Evolutionary conservation across 2,113 vertebrate genomes (phyloP), one percentile per base, ranked within the genome.

Genomic region (Erythrolamprus reginae): DNA sequence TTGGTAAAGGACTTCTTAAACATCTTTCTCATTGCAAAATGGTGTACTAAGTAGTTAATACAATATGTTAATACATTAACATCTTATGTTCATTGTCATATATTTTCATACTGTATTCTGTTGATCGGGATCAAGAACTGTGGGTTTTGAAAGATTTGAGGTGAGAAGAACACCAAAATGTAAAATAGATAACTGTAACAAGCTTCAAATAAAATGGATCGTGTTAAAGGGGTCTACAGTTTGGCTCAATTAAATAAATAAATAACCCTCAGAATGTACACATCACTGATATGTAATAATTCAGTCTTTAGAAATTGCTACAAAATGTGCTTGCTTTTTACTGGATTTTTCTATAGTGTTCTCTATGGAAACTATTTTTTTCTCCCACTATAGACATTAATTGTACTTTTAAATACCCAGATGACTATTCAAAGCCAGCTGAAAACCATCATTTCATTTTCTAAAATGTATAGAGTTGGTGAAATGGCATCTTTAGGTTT

Each of bases 1-100:
- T 88, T 91, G 93, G 90, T 95, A 90, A 84, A 93, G 89, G 83
- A 87, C 89, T 94, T 82, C 97, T 97, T 97, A 97, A 97, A 97
- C 90, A 61, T 51, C 92, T 95, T 92, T 95, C 89, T 93, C 88
- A 94, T 90, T 10, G 3, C 89, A 89, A 93, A 1, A 0, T 0
- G 51, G 93, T 92, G 93, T 94, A 94, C 95, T 96, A 95, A 97
- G 92, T 91, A 28, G 91, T 94, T 92, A 23, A 92, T 93, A 85
- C 88, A 84, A 92, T 94, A 92, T 65, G 13, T 65, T 33, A 65
- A 51, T 45, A 88, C 88, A 86, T 92, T 94, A 93, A 95, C 95
- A 91, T 91, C 93, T 95, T 96, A 96, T 95, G 95, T 91, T 77
- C 92, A 84, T 51, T 52, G 24, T 86, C 33, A 61, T 26, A 70